These are phyloP conservation scores for Lepus timidus DNA, from an alignment of 2,113 vertebrate genomes.

Conservation along the genomic window DNA sequence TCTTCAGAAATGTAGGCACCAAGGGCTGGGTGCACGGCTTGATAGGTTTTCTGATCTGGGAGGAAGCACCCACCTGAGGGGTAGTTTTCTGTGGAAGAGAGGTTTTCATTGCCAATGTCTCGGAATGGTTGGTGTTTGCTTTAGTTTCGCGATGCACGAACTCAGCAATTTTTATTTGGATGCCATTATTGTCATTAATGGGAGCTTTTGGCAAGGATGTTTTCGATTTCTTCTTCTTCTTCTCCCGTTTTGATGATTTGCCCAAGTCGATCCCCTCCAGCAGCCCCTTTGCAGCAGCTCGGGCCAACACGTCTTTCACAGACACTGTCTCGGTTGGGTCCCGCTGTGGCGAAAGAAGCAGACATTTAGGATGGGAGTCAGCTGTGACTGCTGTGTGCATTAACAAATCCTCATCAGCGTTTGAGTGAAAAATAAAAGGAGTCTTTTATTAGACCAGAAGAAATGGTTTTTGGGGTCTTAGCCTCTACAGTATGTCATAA, in stretches of 20 bases:
- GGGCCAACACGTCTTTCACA: constrained; percentile 88
- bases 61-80: fast-evolving
- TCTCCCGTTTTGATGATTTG: constrained; percentile 84
- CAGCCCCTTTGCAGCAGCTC: constrained; percentile 89
- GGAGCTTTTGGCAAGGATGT: constrained; percentile 50
- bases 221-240: constrained; percentile 81
- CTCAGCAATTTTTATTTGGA: constrained; percentile 77
- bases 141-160: constrained; percentile 78
- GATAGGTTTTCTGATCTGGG: constrained; percentile 47
- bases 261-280: constrained; percentile 84
- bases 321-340: constrained; percentile 83
- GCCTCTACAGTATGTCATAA: not conserved
- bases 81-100: not conserved
- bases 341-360: constrained; percentile 84
- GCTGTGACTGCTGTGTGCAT: not conserved
- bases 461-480: constrained; percentile 1
- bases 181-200: constrained; percentile 21
- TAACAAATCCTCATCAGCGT: not conserved
- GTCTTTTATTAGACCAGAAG: not conserved
- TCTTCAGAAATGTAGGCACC: not conserved
- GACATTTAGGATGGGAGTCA: not conserved
- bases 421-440: not conserved
- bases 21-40: not conserved
- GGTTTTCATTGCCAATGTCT: constrained; percentile 14
- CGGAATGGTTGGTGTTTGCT: not conserved